Evolutionary conservation across 2,113 vertebrate species (phyloP).

Genomic region (Aegithalos caudatus): DNA sequence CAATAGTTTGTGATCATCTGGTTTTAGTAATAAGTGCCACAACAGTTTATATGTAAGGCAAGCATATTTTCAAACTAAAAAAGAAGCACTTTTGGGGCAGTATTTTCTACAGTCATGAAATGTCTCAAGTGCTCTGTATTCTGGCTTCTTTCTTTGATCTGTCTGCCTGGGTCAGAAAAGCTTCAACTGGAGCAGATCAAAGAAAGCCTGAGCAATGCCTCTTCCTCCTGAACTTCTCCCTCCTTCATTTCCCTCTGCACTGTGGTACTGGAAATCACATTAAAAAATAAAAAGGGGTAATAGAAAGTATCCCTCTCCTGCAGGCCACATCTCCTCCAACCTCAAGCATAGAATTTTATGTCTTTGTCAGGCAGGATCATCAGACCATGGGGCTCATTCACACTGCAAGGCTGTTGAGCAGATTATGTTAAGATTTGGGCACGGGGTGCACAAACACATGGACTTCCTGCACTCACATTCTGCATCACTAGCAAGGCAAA

Average conservation of each 20-base stretch:
- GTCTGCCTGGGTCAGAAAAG: constrained; percentile 52
- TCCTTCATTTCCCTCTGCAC: constrained; percentile 6
- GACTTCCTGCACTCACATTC: fast-evolving
- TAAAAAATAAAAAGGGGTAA: neutral
- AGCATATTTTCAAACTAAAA: constrained; percentile 19
- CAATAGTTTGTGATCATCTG: constrained; percentile 45
- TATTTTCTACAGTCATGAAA: constrained; percentile 54
- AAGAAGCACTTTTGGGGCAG: constrained; percentile 36
- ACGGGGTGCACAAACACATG: fast-evolving
- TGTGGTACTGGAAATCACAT: neutral
- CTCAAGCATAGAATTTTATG: neutral
- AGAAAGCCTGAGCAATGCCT: constrained; percentile 37
- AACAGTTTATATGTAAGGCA: constrained; percentile 2
- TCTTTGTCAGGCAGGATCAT: neutral
- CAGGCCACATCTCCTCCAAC: neutral
- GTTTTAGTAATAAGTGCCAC: constrained; percentile 34
- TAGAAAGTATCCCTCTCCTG: fast-evolving
- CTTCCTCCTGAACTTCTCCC: constrained; percentile 25
- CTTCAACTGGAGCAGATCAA: constrained; percentile 61
- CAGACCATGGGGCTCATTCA: neutral
- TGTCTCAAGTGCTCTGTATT: constrained; percentile 17
- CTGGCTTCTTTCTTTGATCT: constrained; percentile 59
- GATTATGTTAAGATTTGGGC: neutral
- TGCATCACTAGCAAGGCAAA: neutral
- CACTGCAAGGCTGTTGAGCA: neutral